phyloP scores from a whole-genome alignment of 2,113 vertebrate genomes.

The Leiothrix lutea region DNA sequence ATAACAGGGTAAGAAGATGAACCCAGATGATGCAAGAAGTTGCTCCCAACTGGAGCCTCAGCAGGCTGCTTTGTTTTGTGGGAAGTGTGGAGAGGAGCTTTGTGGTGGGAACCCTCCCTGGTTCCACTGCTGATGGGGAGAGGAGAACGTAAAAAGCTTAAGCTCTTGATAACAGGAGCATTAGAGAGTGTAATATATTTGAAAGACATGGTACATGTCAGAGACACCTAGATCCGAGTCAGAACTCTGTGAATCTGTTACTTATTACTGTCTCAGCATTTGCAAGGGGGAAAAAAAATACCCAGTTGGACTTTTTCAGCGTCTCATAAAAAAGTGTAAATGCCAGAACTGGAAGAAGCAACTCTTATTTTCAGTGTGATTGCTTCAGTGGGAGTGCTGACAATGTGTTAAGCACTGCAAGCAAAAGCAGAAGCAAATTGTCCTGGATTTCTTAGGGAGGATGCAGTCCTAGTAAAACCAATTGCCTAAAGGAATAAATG shows the following conservation, averaged over 20 bases:
- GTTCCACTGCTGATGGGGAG: neutral
- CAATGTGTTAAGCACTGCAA: neutral
- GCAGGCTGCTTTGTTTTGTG: neutral
- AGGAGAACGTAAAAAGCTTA: neutral
- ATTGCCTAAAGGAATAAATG: neutral
- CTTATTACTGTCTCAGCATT: neutral
- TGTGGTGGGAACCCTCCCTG: neutral
- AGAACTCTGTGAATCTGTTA: neutral
- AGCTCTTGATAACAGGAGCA: neutral
- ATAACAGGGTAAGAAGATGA: neutral
- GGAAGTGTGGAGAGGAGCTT: neutral
- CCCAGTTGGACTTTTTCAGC: neutral
- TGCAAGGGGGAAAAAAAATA: neutral
- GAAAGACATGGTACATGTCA: neutral
- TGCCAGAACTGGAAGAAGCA: slow-evolving; percentile 25
- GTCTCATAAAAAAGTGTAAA: slow-evolving; percentile 12
- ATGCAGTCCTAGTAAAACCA: neutral
- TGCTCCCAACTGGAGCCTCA: neutral
- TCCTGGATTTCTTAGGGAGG: neutral
- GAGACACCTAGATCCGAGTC: neutral
- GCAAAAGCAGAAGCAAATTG: neutral
- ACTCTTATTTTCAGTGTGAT: neutral
- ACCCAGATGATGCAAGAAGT: neutral
- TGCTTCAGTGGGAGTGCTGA: neutral
- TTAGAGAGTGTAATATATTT: neutral